Conservation (phyloP, 2,797 vertebrate genomes). For the Xyrichtys novacula region DNA sequence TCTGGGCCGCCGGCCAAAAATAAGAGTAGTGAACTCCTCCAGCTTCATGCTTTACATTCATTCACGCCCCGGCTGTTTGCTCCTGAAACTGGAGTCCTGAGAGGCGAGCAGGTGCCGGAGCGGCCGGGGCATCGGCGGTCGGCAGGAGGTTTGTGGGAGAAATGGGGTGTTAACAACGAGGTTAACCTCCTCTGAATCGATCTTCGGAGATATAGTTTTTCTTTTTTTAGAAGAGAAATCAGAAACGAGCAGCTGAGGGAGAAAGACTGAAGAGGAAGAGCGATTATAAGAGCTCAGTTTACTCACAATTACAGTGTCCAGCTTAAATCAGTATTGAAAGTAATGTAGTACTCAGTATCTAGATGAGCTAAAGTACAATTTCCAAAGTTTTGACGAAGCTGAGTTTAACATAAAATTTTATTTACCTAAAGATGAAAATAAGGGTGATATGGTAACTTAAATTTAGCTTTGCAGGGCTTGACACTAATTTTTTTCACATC, state of each 20-base stretch:
- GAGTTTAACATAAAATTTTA: too few relatives aligned
- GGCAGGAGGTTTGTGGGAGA: constrained; percentile 16
- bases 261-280: constrained; percentile 16
- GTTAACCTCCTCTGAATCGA: constrained; percentile 53
- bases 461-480: too few relatives aligned
- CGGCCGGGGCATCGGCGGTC: constrained; percentile 28
- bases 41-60: constrained; percentile 31
- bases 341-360: too few relatives aligned
- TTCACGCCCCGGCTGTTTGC: constrained; percentile 26
- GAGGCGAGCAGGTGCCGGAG: constrained; percentile 36
- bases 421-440: too few relatives aligned
- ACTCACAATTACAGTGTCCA: too few relatives aligned
- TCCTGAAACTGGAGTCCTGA: constrained; percentile 6
- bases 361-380: too few relatives aligned
- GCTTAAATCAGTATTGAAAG: too few relatives aligned
- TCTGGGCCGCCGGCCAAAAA: constrained; percentile 11
- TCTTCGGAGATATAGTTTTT: constrained; percentile 30
- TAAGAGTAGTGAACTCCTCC: constrained; percentile 23
- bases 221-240: constrained; percentile 19
- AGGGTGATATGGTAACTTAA: too few relatives aligned
- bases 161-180: constrained; percentile 54
- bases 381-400: too few relatives aligned
- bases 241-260: too few relatives aligned
- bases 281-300: too few relatives aligned
- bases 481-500: too few relatives aligned